Conservation (phyloP, 2,113 vertebrate species). For the Odocoileus hemionus region DNA sequence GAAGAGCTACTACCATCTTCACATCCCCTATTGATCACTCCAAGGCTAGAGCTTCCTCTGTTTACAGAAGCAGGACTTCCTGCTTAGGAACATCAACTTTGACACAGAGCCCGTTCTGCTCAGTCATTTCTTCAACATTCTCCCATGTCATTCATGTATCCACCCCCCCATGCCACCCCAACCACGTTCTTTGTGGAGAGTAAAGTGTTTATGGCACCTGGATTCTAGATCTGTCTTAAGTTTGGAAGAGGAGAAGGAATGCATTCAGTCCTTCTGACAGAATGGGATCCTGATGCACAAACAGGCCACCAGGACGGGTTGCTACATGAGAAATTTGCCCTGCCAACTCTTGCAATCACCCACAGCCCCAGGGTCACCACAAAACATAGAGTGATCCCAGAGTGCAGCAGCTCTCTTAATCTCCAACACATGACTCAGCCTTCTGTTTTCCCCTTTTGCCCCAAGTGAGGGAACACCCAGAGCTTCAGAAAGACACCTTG, state of each 20-base stretch:
- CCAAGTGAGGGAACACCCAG: not conserved
- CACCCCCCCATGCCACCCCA: too few species aligned
- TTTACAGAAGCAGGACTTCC: not conserved
- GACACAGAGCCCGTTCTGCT: not conserved
- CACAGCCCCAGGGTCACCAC: not conserved
- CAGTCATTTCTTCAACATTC: not conserved
- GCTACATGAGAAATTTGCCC: not conserved
- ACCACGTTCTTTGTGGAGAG: not conserved
- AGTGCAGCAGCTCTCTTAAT: not conserved
- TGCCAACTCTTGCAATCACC: not conserved
- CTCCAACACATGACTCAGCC: not conserved
- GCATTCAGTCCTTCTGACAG: not conserved
- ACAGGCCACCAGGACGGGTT: not conserved
- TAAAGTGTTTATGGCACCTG: not conserved
- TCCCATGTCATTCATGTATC: not conserved
- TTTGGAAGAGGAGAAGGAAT: not conserved
- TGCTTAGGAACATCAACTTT: too few species aligned
- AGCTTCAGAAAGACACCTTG: not conserved
- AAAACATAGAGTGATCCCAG: not conserved
- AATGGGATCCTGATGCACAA: not conserved
- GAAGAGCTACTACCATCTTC: not conserved
- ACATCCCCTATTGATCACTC: not conserved
- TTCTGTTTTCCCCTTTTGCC: not conserved
- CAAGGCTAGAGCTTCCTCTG: not conserved
- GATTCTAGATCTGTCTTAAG: not conserved